phyloP scores from a whole-genome alignment of 1,140 invertebrate genomes.

The Heliconius nattereri region DNA sequence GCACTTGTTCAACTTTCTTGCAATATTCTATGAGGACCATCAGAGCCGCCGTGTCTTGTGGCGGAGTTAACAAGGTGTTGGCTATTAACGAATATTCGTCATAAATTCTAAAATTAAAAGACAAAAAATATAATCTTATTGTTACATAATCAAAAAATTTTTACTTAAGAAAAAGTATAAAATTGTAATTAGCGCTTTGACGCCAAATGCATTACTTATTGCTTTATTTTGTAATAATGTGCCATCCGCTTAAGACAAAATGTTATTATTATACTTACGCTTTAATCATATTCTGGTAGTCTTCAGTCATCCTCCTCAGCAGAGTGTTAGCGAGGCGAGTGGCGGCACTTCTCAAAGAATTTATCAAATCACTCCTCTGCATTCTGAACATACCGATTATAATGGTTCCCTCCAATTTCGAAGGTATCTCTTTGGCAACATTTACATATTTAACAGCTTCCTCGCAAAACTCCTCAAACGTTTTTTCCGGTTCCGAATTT shows the following conservation, averaged over 20 bases:
- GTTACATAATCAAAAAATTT: too few relatives aligned
- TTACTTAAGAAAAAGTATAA: too few relatives aligned
- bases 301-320: conserved; percentile 86
- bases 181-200: too few relatives aligned
- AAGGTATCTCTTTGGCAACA: conserved; percentile 84
- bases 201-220: too few relatives aligned
- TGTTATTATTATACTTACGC: conserved; percentile 81
- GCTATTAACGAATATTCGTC: conserved; percentile 93
- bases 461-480: conserved; percentile 86
- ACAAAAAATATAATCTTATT: background rate
- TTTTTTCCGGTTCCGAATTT: conserved; percentile 82
- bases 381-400: conserved; percentile 93
- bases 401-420: conserved; percentile 85
- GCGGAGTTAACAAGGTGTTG: conserved; percentile 88
- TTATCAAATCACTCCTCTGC: conserved; percentile 90
- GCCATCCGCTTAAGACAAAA: background rate
- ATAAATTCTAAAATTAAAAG: conserved; percentile 84
- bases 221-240: background rate
- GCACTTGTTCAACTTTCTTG: conserved; percentile 87
- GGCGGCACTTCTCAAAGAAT: conserved; percentile 85
- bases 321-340: conserved; percentile 87
- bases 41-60: conserved; percentile 91
- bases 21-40: conserved; percentile 92
- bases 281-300: conserved; percentile 90
- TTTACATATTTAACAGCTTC: conserved; percentile 85